Evolutionary conservation across 2,113 vertebrate genomes (phyloP).

Genomic region (Dromaius novaehollandiae): DNA sequence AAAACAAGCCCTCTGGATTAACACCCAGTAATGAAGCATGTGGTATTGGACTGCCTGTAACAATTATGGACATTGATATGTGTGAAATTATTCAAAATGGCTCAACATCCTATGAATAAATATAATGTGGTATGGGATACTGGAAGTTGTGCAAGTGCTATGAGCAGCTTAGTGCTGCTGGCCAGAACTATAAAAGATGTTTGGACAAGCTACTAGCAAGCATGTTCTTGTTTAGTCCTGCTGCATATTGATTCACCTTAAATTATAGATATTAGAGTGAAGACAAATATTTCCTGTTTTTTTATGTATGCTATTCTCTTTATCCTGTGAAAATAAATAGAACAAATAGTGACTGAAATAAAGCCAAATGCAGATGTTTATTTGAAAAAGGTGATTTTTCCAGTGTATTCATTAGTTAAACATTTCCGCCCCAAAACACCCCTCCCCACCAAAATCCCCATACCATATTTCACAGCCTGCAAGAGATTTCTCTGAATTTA

Average conservation of each 20-base stretch:
- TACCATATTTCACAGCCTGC: not conserved
- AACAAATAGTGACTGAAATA: not conserved
- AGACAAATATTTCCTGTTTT: not conserved
- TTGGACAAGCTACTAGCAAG: constrained; percentile 10
- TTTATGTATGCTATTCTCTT: not conserved
- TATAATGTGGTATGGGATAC: constrained; percentile 34
- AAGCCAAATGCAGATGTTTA: not conserved
- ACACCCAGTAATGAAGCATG: constrained; percentile 50
- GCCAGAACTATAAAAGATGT: constrained; percentile 24
- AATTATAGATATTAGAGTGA: not conserved
- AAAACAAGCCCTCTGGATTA: constrained; percentile 61
- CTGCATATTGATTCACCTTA: constrained; percentile 34
- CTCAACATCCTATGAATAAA: constrained; percentile 62
- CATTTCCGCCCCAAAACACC: not conserved
- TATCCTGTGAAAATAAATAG: not conserved
- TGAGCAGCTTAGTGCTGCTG: not conserved
- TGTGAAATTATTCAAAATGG: constrained; percentile 68
- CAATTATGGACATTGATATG: constrained; percentile 62
- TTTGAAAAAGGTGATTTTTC: not conserved
- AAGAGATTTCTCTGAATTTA: constrained; percentile 32
- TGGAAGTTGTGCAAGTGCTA: constrained; percentile 25
- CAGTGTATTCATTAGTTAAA: not conserved
- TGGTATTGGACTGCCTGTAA: constrained; percentile 66
- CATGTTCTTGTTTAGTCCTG: not conserved
- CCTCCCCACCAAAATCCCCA: not conserved